phyloP scores from a whole-genome alignment of 2,888 invertebrate genomes.

The Hydraecia micacea region DNA sequence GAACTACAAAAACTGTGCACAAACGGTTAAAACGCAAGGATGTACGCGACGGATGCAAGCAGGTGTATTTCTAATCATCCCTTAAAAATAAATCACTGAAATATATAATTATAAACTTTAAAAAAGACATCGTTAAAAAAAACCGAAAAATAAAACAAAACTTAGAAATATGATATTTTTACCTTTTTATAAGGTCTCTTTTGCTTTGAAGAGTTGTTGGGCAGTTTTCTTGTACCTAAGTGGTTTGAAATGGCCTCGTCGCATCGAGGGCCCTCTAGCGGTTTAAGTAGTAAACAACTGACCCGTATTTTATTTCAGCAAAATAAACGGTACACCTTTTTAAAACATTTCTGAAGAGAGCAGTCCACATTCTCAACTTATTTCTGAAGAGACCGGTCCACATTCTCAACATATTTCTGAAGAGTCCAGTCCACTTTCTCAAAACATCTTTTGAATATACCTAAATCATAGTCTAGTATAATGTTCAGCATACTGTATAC shows the following conservation, averaged over 20 bases:
- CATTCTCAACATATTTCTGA: neutral
- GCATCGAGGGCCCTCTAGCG: conserved; percentile 25
- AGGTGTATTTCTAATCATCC: neutral
- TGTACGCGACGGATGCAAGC: too few species aligned
- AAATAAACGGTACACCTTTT: neutral
- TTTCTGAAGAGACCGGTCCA: neutral
- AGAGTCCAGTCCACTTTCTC: neutral
- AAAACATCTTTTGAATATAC: neutral
- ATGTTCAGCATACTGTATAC: neutral
- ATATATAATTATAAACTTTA: neutral
- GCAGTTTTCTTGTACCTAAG: conserved; percentile 8
- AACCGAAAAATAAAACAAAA: neutral
- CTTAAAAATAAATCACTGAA: neutral
- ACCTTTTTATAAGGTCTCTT: neutral
- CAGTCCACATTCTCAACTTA: neutral
- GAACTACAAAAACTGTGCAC: too few species aligned
- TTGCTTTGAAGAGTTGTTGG: conserved; percentile 12
- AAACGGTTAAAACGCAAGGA: neutral
- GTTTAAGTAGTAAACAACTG: conserved; percentile 20
- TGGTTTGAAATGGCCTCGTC: conserved; percentile 20
- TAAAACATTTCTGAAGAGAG: neutral
- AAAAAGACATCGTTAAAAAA: conserved; percentile 23
- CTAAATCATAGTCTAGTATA: neutral
- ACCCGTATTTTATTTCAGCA: conserved; percentile 19
- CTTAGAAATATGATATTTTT: conserved; percentile 14